A percentile compares a stretch with the other conserved stretches of the same genome.
Evolutionary conservation across 2,888 invertebrate species (phyloP).

Genomic region (Cerastis rubricosa): DNA sequence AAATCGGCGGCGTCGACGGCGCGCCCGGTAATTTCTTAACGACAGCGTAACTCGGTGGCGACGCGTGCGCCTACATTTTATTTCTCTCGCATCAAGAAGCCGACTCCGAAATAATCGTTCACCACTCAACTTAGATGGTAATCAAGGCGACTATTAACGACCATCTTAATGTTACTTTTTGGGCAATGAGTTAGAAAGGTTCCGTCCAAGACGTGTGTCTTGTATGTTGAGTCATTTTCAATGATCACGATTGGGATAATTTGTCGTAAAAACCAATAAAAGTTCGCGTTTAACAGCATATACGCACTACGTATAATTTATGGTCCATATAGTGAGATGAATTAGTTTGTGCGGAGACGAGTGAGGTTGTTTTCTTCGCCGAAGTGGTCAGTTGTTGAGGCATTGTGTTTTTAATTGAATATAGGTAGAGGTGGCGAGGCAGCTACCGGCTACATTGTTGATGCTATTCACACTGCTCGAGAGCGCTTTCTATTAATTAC

Average conservation of each 20-base stretch:
- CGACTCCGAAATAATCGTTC: slow-evolving; percentile 89
- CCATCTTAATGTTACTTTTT: slow-evolving; percentile 88
- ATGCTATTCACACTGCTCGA: slow-evolving; percentile 81
- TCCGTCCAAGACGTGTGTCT: slow-evolving; percentile 58
- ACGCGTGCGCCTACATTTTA: slow-evolving; percentile 89
- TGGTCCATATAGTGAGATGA: slow-evolving; percentile 38
- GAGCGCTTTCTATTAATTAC: slow-evolving; percentile 87
- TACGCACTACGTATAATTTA: slow-evolving; percentile 35
- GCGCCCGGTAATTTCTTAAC: slow-evolving; percentile 89
- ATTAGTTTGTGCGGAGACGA: slow-evolving; percentile 61
- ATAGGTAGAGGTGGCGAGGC: slow-evolving; percentile 73
- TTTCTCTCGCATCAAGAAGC: slow-evolving; percentile 86
- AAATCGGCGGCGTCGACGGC: slow-evolving; percentile 88
- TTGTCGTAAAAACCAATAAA: slow-evolving; percentile 55
- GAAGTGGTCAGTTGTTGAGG: slow-evolving; percentile 68
- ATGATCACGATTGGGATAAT: slow-evolving; percentile 64
- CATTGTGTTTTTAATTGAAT: slow-evolving; percentile 86
- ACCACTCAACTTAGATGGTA: slow-evolving; percentile 90
- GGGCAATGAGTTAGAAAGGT: slow-evolving; percentile 82
- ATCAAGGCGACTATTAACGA: slow-evolving; percentile 89
- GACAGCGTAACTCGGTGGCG: slow-evolving; percentile 90
- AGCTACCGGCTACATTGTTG: slow-evolving; percentile 85
- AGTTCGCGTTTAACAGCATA: slow-evolving; percentile 48
- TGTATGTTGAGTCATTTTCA: slow-evolving; percentile 62
- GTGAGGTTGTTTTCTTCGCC: slow-evolving; percentile 67